phyloP scores from a whole-genome alignment of 2,113 vertebrate genomes.

The Phaetusa simplex region DNA sequence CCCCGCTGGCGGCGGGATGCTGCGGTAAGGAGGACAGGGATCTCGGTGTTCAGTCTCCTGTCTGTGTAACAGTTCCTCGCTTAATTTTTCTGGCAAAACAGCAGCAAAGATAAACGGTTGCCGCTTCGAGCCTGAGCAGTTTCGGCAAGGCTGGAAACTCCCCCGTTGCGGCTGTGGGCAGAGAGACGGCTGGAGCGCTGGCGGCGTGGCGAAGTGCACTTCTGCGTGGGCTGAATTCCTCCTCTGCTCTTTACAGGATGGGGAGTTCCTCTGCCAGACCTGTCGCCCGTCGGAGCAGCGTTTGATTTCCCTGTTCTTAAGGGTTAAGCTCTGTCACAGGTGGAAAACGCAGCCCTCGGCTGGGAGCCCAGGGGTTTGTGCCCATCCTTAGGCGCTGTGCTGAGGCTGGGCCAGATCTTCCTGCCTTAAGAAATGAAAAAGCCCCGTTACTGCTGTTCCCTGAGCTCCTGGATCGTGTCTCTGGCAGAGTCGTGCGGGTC shows the following conservation, averaged over 20 bases:
- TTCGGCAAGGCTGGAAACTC: not conserved
- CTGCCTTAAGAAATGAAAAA: not conserved
- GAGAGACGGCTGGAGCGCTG: not conserved
- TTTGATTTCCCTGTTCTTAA: not conserved
- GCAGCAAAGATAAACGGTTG: not conserved
- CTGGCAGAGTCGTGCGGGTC: not conserved
- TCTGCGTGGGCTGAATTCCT: not conserved
- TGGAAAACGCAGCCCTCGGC: not conserved
- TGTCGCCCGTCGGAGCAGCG: not conserved
- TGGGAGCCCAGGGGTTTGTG: not conserved
- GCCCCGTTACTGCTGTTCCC: not conserved
- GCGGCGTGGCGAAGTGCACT: accelerated
- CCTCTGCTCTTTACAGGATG: not conserved
- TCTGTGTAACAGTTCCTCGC: not conserved
- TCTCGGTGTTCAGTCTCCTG: not conserved
- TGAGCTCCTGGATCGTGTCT: not conserved
- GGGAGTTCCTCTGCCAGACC: not conserved
- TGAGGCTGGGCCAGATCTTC: not conserved
- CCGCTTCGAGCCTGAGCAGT: not conserved
- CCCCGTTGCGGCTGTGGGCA: not conserved
- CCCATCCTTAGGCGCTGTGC: no score
- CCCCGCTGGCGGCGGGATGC: accelerated
- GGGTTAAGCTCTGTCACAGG: not conserved
- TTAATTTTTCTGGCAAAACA: not conserved
- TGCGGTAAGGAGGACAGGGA: not conserved